Evolutionary conservation across 2,113 vertebrate genomes (phyloP), one percentile per base, ranked within the genome.

Genomic region (Prunella himalayana): DNA sequence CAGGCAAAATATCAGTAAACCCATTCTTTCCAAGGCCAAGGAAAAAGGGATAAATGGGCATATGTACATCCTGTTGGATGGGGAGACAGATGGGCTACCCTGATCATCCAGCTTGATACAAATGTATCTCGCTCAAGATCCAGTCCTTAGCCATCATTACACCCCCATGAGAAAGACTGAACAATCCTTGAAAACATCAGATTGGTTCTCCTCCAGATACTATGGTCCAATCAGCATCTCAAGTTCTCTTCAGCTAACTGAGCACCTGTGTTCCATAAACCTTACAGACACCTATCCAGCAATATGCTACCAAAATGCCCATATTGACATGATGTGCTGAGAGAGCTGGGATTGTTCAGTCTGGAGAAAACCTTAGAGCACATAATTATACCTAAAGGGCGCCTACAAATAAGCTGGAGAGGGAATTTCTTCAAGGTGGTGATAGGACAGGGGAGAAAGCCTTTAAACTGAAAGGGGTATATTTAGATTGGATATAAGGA

Each of bases 241-340:
- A n/a, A 4, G 8, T 41, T 77, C 60, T 70, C 17, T 81, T 81
- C 15, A 10, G 10, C 56, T 37, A 66, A 14, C 33, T 35, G 27
- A 85, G 15, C 14, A 30, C 15, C 18, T 51, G 18, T 51, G 7
- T 41, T 30, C 25, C 56, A 7, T 27, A 59, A 66, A 21, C 9
- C 31, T 65, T 83, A 35, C 11, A 41, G 44, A 14, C 2, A 10
- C 0, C 13, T 39, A 4, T 25, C 4, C 69, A 30, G 30, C 14
- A 35, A 75, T 45, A 31, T 53, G 45, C 30, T 49, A 39, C 7
- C 24, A 80, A 76, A 86, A 64, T 39, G 50, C 17, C 10, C 20
- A 13, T 10, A 22, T 18, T 47, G n/a, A 31, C 0, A 0, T 25
- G 33, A 47, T 0, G 4, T 18, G 20, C 6, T 41, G 28, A 22